These are phyloP conservation scores for Spea multiplicata DNA, from an alignment of 2,113 vertebrate species.

Conservation along the genomic window DNA sequence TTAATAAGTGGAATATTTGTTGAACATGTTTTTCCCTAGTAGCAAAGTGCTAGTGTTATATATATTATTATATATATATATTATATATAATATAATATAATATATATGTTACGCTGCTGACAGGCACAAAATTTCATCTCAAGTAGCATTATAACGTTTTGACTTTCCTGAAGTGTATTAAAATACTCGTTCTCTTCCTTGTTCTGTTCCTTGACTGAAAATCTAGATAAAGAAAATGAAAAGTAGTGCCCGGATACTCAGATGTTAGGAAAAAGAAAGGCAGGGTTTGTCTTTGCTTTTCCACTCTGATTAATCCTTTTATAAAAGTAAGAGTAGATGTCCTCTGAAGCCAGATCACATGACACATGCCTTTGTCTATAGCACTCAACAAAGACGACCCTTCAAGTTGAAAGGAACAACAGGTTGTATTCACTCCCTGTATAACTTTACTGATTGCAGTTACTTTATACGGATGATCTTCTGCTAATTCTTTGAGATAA, in stretches of 20 bases:
- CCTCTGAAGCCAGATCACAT: slow-evolving; percentile 69
- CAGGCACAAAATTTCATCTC: slow-evolving; percentile 31
- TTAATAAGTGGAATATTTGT: slow-evolving; percentile 48
- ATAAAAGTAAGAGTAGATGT: slow-evolving; percentile 67
- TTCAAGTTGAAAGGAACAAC: slow-evolving; percentile 49
- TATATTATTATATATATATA: background rate
- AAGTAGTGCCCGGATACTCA: slow-evolving; percentile 56
- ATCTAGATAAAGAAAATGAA: slow-evolving; percentile 49
- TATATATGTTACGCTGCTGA: slow-evolving; percentile 17
- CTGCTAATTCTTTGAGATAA: slow-evolving; percentile 32
- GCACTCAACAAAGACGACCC: slow-evolving; percentile 55
- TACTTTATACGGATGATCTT: slow-evolving; percentile 36
- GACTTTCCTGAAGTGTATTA: slow-evolving; percentile 32
- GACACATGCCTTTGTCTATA: slow-evolving; percentile 62
- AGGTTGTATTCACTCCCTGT: slow-evolving; percentile 42
- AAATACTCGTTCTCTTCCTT: slow-evolving; percentile 47
- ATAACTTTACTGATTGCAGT: slow-evolving; percentile 48
- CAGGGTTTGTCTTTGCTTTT: slow-evolving; percentile 69
- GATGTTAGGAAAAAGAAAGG: slow-evolving; percentile 62
- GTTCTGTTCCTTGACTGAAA: slow-evolving; percentile 38
- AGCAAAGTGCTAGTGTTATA: slow-evolving; percentile 29
- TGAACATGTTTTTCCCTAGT: background rate
- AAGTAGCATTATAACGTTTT: slow-evolving; percentile 7
- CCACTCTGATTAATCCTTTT: slow-evolving; percentile 79
- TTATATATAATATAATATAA: slow-evolving; percentile 18